Evolutionary conservation across 1,140 invertebrate genomes (phyloP), one percentile per base, ranked within the genome.

Genomic region (Aphelenchoides besseyi): DNA sequence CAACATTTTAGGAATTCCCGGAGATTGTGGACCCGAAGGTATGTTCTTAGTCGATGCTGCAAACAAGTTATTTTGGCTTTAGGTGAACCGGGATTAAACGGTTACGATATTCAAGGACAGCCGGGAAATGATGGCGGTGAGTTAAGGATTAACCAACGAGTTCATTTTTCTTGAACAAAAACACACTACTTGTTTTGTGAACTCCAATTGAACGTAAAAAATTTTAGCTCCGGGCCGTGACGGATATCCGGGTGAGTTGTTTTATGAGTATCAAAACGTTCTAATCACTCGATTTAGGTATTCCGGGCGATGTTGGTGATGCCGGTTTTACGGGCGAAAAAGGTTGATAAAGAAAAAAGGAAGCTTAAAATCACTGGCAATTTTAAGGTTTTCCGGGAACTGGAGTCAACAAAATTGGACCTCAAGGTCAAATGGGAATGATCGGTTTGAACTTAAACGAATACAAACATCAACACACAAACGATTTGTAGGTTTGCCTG

Each of bases 341-440:
- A 23, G 41, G n/a, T n/a, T n/a, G n/a, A n/a, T n/a, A n/a, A n/a
- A n/a, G n/a, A n/a, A n/a, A n/a, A n/a, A n/a, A n/a, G n/a, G n/a
- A n/a, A n/a, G n/a, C n/a, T n/a, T n/a, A n/a, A n/a, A n/a, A n/a
- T n/a, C n/a, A n/a, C n/a, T n/a, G 81, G 81, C 57, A 57, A 69
- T n/a, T n/a, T 68, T 84, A 83, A 62, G 81, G 82, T 53, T 84
- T 83, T 70, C 82, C 82, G 26, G 81, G 81, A 12, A 79, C 73
- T 54, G 82, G 82, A 54, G 82, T 84, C 2, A 77, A 76, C 9
- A 84, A 77, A 54, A 71, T 79, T 18, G 81, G 81, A 35, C 82
- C 82, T 30, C 59, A 59, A n/a, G 82, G 82, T 35, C 64, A 70
- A 35, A 30, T 66, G 1, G 82, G 82, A n/a, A 68, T 83, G 8